phyloP scores from a whole-genome alignment of 2,113 vertebrate species.

The Chitala chitala region DNA sequence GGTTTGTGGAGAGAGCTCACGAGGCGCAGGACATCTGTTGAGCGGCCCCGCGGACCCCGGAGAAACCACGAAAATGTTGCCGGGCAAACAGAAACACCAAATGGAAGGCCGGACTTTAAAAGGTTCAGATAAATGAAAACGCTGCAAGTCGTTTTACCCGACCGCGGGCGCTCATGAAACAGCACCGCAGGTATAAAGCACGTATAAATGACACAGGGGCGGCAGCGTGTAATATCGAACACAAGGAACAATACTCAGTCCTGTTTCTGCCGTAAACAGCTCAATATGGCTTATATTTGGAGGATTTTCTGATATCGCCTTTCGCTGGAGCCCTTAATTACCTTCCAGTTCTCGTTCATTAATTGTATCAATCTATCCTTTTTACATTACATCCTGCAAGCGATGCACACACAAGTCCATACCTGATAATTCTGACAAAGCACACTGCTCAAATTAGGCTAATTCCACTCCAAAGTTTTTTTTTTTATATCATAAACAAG shows the following conservation, averaged over 20 bases:
- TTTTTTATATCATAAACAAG: neutral
- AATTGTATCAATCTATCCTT: neutral
- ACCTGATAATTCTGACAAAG: neutral
- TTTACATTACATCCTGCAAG: neutral
- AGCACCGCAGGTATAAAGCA: too few relatives aligned
- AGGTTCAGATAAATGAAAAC: neutral
- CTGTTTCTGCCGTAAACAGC: neutral
- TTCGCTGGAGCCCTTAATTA: neutral
- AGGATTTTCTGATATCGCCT: neutral
- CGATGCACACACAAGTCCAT: neutral
- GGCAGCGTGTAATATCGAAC: neutral
- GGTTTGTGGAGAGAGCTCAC: neutral
- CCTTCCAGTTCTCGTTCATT: neutral
- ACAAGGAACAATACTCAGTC: neutral
- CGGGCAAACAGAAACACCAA: neutral
- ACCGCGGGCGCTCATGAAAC: neutral
- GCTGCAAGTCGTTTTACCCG: neutral
- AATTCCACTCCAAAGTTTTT: neutral
- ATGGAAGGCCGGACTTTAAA: neutral
- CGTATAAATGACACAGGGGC: neutral
- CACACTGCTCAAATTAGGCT: neutral
- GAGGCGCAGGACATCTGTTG: neutral
- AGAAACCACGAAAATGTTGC: slow-evolving; percentile 6
- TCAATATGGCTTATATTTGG: neutral
- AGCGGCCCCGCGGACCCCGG: neutral